A percentile compares a stretch with the other conserved stretches of the same genome.
Evolutionary conservation across 2,113 vertebrate genomes (phyloP).

Genomic region (Neopipo cinnamomea): DNA sequence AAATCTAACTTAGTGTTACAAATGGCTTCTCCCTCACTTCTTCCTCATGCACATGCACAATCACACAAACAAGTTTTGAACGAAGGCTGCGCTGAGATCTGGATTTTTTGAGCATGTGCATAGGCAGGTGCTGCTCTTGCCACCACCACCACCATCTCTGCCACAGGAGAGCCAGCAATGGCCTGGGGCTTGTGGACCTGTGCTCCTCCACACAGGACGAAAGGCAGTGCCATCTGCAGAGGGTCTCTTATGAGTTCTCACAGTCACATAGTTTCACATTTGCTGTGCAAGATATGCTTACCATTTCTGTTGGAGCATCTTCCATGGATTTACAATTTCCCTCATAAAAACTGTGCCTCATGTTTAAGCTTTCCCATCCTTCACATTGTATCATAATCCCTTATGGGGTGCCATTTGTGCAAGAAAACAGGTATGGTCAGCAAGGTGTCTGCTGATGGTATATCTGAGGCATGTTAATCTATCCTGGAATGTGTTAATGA

Average conservation of each 20-base stretch:
- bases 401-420: neutral
- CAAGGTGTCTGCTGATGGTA: neutral
- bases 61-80: neutral
- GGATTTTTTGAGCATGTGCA: neutral
- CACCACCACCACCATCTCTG: neutral
- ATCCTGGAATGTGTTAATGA: slow-evolving; percentile 45
- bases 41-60: neutral
- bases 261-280: neutral
- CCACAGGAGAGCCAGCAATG: fast-evolving
- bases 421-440: slow-evolving; percentile 35
- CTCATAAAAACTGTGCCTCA: neutral
- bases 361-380: neutral
- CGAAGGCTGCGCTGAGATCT: neutral
- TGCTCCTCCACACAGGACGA: fast-evolving
- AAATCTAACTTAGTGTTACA: neutral
- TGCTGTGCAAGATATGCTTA: neutral
- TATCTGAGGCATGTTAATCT: neutral
- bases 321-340: neutral
- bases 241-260: neutral
- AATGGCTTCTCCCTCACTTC: neutral
- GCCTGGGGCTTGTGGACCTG: fast-evolving
- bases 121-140: neutral
- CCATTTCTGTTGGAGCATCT: neutral
- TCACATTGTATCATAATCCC: neutral
- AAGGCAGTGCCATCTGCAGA: neutral